Conservation (phyloP, 30 jellyfish, hydroid and myxozoan species). For the Chironex yamaguchii region DNA sequence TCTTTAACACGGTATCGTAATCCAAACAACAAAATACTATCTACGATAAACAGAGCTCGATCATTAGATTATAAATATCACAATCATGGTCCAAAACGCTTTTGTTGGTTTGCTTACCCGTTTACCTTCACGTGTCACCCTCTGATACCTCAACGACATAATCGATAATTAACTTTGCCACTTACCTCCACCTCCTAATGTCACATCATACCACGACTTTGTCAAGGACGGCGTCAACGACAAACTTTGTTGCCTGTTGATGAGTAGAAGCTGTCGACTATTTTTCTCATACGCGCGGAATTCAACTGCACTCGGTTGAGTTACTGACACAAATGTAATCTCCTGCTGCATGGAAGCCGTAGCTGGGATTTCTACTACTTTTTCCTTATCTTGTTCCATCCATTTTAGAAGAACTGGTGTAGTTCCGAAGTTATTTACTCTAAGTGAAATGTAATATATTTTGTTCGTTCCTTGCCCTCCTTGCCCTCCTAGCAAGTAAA, state of each 20-base stretch:
- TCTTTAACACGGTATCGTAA: too few relatives aligned
- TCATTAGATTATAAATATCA: too few relatives aligned
- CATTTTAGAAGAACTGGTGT: slow-evolving; percentile 30
- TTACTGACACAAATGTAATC: slow-evolving; percentile 37
- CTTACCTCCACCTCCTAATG: slow-evolving; percentile 4
- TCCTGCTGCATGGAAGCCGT: slow-evolving; percentile 2
- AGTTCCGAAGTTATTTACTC: slow-evolving; percentile 25
- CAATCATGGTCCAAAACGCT: too few relatives aligned
- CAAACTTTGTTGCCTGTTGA: slow-evolving; percentile 48
- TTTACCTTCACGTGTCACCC: too few relatives aligned
- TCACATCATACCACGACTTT: slow-evolving; percentile 6
- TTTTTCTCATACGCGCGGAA: slow-evolving; percentile 59
- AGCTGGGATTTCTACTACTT: slow-evolving; percentile 25
- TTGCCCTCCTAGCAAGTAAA: too few relatives aligned
- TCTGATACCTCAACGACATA: too few relatives aligned
- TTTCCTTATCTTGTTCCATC: slow-evolving; percentile 32
- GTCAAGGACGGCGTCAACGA: slow-evolving; percentile 42
- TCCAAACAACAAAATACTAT: too few relatives aligned
- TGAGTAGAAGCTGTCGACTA: slow-evolving; percentile 12
- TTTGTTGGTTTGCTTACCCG: too few relatives aligned
- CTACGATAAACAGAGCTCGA: too few relatives aligned
- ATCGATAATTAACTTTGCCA: too few relatives aligned
- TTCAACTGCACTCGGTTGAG: slow-evolving; percentile 50
- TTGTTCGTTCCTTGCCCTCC: slow-evolving; percentile 2
- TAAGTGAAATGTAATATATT: slow-evolving; percentile 35